Conservation (phyloP, 2,888 invertebrate genomes). For the Argyresthia goedartella region DNA sequence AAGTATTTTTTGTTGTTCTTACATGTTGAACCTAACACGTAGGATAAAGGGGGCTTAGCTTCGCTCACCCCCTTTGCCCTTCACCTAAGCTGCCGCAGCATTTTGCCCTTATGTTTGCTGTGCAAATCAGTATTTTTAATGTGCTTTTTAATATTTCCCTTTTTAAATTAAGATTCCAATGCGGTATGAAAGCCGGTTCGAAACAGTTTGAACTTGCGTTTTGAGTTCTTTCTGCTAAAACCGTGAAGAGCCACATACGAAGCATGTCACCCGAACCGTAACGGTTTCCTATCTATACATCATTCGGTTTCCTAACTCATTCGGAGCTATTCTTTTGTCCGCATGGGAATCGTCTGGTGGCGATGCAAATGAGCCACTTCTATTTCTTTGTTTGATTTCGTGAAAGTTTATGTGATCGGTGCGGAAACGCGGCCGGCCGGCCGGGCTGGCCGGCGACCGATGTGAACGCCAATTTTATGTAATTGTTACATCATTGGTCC, state of each 20-base stretch:
- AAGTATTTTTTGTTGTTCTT: too few relatives aligned
- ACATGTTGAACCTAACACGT: too few relatives aligned
- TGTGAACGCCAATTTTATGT: constrained; percentile 70
- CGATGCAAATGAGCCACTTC: constrained; percentile 65
- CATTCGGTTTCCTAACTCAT: constrained; percentile 34
- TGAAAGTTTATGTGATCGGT: constrained; percentile 70
- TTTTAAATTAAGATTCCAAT: too few relatives aligned
- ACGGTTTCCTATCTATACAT: not conserved
- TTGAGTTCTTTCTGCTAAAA: too few relatives aligned
- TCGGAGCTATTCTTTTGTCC: constrained; percentile 67
- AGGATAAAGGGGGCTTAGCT: too few relatives aligned
- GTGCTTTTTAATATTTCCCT: too few relatives aligned
- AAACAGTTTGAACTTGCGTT: too few relatives aligned
- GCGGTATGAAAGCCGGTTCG: too few relatives aligned
- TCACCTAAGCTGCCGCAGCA: too few relatives aligned
- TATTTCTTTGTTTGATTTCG: constrained; percentile 71
- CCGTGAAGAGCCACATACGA: not conserved
- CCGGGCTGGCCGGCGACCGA: constrained; percentile 30
- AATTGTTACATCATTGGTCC: constrained; percentile 63
- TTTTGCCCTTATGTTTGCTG: too few relatives aligned
- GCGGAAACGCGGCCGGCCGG: constrained; percentile 59
- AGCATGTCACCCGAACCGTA: not conserved
- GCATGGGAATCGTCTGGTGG: constrained; percentile 46
- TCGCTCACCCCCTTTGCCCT: too few relatives aligned
- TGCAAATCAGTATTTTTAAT: too few relatives aligned